These are phyloP conservation scores for fruit fly (Drosophila melanogaster) DNA, from an alignment of 1,140 invertebrate genomes.

Conservation along the genomic window Release_6_plus_ISO1_MT NT_033779.5:17218501-17219000, in stretches of 20 bases:
- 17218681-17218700: slow-evolving; percentile 17
- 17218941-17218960: too few relatives aligned
- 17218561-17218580: slow-evolving; percentile 66
- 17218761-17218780: slow-evolving; percentile 5
- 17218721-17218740: slow-evolving; percentile 29
- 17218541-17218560: slow-evolving; percentile 13
- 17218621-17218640: slow-evolving; percentile 53
- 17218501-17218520: slow-evolving; percentile 26
- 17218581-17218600: slow-evolving; percentile 82
- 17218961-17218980: too few relatives aligned
- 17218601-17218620: slow-evolving; percentile 83
- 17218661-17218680: slow-evolving; percentile 27
- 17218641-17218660: slow-evolving; percentile 14
- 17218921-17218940: too few relatives aligned
- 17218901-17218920: too few relatives aligned
- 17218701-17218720: slow-evolving; percentile 25
- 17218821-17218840: too few relatives aligned
- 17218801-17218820: neutral
- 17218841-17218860: too few relatives aligned
- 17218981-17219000: too few relatives aligned
- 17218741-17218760: slow-evolving; percentile 53
- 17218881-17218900: too few relatives aligned
- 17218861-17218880: too few relatives aligned
- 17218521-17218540: slow-evolving; percentile 15
- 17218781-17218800: slow-evolving; percentile 3